Evolutionary conservation across 2,888 invertebrate species (phyloP), one percentile per base, ranked within the genome.

Genomic region (Glyphotaelius pellucidus): DNA sequence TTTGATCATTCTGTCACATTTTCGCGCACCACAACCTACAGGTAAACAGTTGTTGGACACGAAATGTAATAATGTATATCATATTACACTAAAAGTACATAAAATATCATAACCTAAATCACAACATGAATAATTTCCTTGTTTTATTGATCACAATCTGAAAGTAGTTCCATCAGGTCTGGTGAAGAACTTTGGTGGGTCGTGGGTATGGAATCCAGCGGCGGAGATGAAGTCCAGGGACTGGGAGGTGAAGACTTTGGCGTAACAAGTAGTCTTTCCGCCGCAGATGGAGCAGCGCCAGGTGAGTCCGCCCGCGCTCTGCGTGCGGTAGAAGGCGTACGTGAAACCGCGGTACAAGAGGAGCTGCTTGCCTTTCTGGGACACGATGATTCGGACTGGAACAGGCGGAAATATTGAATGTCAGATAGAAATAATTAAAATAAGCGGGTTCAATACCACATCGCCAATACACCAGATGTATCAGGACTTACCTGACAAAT

Each of bases 201-300:
- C n/a, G 47, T 91, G 91, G 25, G 83, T 83, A 47, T 91, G 91
- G 14, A 42, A 14, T 30, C 84, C 86, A 15, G 47, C 35, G 4
- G 83, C 31, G 9, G 47, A 35, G 35, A 89, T 38, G 30, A 89
- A 32, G 15, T 31, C 35, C 30, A 52, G 11, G 12, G 35, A 79
- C 52, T 42, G 31, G 47, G 35, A 47, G n/a, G 81, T 89, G 80
- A 32, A 52, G 19, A 89, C 81, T 32, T 47, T 91, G 83, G 80
- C 91, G 79, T 52, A 42, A 79, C 91, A 91, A 15, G n/a, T 67
- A 14, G 47, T 83, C 25, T 67, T 89, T 11, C 80, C 84, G 15
- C 84, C 84, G 19, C 86, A 79, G 52, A 31, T 31, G n/a, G 91
- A 91, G n/a, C 91, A 91, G 47, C 86, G 32, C 91, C 91, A 91